Evolutionary conservation across 2,888 invertebrate genomes (phyloP).

Genomic region (Crepidodera aurea): DNA sequence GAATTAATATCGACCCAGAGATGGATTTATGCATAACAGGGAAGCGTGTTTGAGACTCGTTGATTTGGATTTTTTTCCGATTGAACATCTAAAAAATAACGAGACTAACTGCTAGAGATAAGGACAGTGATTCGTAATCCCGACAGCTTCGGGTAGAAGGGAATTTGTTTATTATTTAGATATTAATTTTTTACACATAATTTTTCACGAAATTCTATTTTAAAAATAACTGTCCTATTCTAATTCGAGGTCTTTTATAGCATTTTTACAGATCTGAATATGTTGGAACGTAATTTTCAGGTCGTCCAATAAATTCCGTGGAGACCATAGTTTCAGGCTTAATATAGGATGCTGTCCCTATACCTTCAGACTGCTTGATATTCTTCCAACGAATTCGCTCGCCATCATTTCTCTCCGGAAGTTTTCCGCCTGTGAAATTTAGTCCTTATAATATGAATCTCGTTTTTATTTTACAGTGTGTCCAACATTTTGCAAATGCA

Average conservation of each 20-base stretch:
- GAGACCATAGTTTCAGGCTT: conserved; percentile 47
- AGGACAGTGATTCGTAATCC: too few species aligned
- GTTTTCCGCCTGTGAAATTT: conserved; percentile 60
- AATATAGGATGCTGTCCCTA: conserved; percentile 51
- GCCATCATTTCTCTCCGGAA: conserved; percentile 60
- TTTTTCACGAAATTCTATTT: too few species aligned
- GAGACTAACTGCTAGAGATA: too few species aligned
- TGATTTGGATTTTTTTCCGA: too few species aligned
- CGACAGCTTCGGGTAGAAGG: too few species aligned
- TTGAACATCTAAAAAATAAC: too few species aligned
- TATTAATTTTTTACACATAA: too few species aligned
- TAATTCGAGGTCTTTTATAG: neutral
- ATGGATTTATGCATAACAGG: too few species aligned
- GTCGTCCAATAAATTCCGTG: conserved; percentile 51
- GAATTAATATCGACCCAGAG: too few species aligned
- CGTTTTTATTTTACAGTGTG: conserved; percentile 48
- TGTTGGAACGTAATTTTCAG: conserved; percentile 47
- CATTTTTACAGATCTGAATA: conserved; percentile 18
- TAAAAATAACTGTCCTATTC: neutral
- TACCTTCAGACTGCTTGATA: conserved; percentile 55
- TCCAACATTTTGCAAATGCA: too few species aligned
- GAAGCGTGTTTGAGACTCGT: too few species aligned
- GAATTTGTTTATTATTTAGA: too few species aligned
- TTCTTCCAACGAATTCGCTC: conserved; percentile 59
- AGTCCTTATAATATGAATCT: conserved; percentile 57